phyloP scores from a whole-genome alignment of 2,888 invertebrate genomes.

The Orthosia cruda region DNA sequence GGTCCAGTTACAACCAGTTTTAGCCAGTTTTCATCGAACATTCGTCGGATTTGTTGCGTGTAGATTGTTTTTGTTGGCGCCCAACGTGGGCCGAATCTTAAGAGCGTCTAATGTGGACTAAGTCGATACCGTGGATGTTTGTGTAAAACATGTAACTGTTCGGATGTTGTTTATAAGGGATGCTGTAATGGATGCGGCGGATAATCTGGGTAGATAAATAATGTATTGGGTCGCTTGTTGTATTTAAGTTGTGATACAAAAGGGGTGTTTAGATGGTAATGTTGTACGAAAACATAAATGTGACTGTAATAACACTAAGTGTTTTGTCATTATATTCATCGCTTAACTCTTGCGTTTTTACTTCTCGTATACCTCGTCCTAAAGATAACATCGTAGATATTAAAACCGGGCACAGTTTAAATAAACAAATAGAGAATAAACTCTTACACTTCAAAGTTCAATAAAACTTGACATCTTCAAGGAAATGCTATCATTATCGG shows the following conservation, averaged over 20 bases:
- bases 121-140: constrained; percentile 67
- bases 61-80: constrained; percentile 79
- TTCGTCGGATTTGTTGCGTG: constrained; percentile 86
- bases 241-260: constrained; percentile 24
- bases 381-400: too few relatives aligned
- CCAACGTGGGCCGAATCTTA: constrained; percentile 78
- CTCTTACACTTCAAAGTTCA: background rate
- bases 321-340: background rate
- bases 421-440: too few relatives aligned
- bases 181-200: constrained; percentile 45
- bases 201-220: constrained; percentile 60
- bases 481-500: constrained; percentile 48
- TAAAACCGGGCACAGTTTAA: too few relatives aligned
- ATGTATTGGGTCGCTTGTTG: constrained; percentile 26
- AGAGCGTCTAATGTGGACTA: constrained; percentile 69
- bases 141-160: constrained; percentile 66
- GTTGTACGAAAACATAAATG: background rate
- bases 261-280: constrained; percentile 24
- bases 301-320: background rate
- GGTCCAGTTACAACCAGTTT: constrained; percentile 70
- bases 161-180: constrained; percentile 61
- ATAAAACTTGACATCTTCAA: background rate
- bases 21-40: constrained; percentile 73
- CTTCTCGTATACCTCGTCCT: too few relatives aligned
- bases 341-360: too few relatives aligned